phyloP scores from a whole-genome alignment of 2,888 invertebrate species.

The Villa cingulata region DNA sequence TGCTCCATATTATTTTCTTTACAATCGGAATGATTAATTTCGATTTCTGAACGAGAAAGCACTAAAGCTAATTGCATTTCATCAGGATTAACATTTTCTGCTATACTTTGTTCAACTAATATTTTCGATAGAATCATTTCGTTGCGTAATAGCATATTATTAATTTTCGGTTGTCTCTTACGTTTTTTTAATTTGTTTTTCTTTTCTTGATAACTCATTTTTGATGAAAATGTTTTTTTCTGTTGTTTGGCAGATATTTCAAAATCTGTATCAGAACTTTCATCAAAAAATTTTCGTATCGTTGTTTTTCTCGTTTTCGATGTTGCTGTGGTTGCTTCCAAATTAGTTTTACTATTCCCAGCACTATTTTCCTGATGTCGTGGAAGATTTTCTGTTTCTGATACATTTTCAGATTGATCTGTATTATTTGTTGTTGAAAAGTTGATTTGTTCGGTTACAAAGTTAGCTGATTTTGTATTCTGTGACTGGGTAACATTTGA shows the following conservation, averaged over 20 bases:
- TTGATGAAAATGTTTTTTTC: background rate
- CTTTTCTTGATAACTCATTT: background rate
- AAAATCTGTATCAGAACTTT: conserved; percentile 2
- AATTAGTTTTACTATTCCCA: background rate
- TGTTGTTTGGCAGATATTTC: conserved; percentile 1
- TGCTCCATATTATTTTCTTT: background rate
- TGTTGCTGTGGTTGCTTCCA: background rate
- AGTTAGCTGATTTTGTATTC: too few species aligned
- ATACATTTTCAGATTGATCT: background rate
- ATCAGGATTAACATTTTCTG: conserved; percentile 46
- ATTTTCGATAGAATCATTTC: conserved; percentile 30
- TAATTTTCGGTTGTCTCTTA: conserved; percentile 26
- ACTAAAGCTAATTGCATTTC: conserved; percentile 54
- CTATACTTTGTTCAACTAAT: conserved; percentile 28
- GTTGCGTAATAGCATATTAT: conserved; percentile 26
- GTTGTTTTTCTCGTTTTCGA: background rate
- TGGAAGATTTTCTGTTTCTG: background rate
- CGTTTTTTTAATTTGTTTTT: background rate
- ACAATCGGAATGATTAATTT: conserved; percentile 11
- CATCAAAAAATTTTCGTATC: background rate
- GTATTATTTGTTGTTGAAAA: background rate
- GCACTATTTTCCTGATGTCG: background rate
- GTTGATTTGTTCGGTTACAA: background rate
- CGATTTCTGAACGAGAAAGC: conserved; percentile 44
- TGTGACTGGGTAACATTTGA: too few species aligned